Evolutionary conservation across 2,113 vertebrate species (phyloP).

Genomic region (Perccottus glenii): DNA sequence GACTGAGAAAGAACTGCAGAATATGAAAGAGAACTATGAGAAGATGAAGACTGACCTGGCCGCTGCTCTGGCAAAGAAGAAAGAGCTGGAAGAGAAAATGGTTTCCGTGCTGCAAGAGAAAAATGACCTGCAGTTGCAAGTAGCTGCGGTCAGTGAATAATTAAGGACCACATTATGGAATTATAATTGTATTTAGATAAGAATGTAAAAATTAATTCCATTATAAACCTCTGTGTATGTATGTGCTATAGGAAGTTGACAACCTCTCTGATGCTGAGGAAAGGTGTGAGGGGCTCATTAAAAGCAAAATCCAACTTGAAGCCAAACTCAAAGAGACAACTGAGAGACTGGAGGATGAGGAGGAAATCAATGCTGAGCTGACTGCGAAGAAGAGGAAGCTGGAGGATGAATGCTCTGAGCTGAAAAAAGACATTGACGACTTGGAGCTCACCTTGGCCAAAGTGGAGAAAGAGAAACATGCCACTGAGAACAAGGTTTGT

Average conservation of each 20-base stretch:
- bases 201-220: too few relatives aligned
- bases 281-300: slow-evolving; percentile 69
- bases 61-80: slow-evolving; percentile 78
- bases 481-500: slow-evolving; percentile 66
- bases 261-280: slow-evolving; percentile 68
- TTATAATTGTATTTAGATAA: too few relatives aligned
- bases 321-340: slow-evolving; percentile 77
- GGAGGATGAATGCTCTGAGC: slow-evolving; percentile 82
- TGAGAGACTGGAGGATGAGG: slow-evolving; percentile 84
- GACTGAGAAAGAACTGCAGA: slow-evolving; percentile 76
- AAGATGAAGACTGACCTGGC: slow-evolving; percentile 85
- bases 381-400: slow-evolving; percentile 85
- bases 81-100: slow-evolving; percentile 81
- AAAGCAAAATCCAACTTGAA: slow-evolving; percentile 69
- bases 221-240: not conserved
- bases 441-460: slow-evolving; percentile 74
- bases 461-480: slow-evolving; percentile 75
- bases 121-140: slow-evolving; percentile 79
- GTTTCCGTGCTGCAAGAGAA: slow-evolving; percentile 78
- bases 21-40: slow-evolving; percentile 83
- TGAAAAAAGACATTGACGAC: slow-evolving; percentile 73
- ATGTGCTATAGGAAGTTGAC: slow-evolving; percentile 49
- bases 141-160: slow-evolving; percentile 64
- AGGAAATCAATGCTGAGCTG: slow-evolving; percentile 84
- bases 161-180: too few relatives aligned